A percentile compares a stretch with the other conserved stretches of the same genome.
These are phyloP conservation scores for Sphyrna mokarran DNA, from an alignment of 2,113 vertebrate species.

Conservation along the genomic window DNA sequence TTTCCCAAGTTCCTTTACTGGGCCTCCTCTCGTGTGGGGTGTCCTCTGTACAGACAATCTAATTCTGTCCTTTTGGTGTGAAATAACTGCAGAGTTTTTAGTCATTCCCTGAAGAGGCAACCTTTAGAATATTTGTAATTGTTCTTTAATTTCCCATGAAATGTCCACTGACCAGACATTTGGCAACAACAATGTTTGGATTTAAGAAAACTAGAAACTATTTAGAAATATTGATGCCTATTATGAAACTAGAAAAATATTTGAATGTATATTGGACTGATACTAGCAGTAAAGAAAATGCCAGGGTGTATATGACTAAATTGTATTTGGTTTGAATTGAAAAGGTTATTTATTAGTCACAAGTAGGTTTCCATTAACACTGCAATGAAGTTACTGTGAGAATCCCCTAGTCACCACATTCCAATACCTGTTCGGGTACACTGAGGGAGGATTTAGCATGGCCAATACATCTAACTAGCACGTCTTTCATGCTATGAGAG, in stretches of 20 bases:
- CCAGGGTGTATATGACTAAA: not conserved
- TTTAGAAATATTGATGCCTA: not conserved
- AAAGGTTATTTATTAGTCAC: too few relatives aligned
- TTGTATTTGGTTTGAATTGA: not conserved
- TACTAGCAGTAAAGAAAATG: not conserved
- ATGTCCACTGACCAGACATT: too few relatives aligned
- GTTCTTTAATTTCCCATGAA: not conserved
- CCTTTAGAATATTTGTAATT: not conserved
- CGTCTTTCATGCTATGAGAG: too few relatives aligned
- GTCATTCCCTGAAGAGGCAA: not conserved
- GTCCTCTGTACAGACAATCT: too few relatives aligned
- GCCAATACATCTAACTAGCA: too few relatives aligned
- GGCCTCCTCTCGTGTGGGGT: too few relatives aligned
- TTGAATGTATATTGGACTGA: not conserved
- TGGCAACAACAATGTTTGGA: not conserved
- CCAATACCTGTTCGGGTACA: too few relatives aligned
- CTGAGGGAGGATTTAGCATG: too few relatives aligned
- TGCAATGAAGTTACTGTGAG: too few relatives aligned
- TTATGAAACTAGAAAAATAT: not conserved
- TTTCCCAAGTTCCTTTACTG: too few relatives aligned
- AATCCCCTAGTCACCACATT: too few relatives aligned
- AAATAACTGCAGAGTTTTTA: not conserved
- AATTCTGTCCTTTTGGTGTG: not conserved
- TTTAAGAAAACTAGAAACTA: not conserved
- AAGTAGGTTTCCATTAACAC: too few relatives aligned